Conservation (phyloP, 1,140 invertebrate genomes). For the Caenorhabditis elegans region DNA sequence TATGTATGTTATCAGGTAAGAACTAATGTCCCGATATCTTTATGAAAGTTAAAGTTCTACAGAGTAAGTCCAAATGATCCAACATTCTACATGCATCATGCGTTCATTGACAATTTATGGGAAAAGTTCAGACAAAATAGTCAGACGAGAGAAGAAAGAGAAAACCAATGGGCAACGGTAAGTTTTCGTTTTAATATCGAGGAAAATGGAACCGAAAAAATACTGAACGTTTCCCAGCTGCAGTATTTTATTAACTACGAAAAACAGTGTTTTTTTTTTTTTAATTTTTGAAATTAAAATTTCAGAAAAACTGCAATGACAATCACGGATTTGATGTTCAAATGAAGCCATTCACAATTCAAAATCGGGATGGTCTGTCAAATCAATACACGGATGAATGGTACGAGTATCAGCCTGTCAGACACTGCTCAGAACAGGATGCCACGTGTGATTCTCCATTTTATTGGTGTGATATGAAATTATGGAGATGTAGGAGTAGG, state of each 20-base stretch:
- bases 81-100: conserved; percentile 66
- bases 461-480: conserved; percentile 57
- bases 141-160: conserved; percentile 59
- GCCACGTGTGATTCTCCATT: conserved; percentile 62
- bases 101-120: conserved; percentile 67
- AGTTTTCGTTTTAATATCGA: neutral
- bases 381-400: conserved; percentile 64
- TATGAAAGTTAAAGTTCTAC: neutral
- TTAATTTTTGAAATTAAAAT: neutral
- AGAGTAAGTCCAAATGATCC: conserved; percentile 52
- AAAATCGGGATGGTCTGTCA: conserved; percentile 62
- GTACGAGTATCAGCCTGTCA: conserved; percentile 62
- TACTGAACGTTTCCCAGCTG: too few species aligned
- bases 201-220: neutral
- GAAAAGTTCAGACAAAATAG: conserved; percentile 64
- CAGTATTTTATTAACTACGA: too few species aligned
- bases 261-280: too few species aligned
- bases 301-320: conserved; percentile 60
- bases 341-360: conserved; percentile 64
- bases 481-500: conserved; percentile 58
- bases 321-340: conserved; percentile 57
- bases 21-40: neutral
- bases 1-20: conserved; percentile 65
- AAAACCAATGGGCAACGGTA: conserved; percentile 62
- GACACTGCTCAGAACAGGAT: conserved; percentile 55